phyloP scores from a whole-genome alignment of 2,797 vertebrate genomes.

The Hydrocynus forskahlii region DNA sequence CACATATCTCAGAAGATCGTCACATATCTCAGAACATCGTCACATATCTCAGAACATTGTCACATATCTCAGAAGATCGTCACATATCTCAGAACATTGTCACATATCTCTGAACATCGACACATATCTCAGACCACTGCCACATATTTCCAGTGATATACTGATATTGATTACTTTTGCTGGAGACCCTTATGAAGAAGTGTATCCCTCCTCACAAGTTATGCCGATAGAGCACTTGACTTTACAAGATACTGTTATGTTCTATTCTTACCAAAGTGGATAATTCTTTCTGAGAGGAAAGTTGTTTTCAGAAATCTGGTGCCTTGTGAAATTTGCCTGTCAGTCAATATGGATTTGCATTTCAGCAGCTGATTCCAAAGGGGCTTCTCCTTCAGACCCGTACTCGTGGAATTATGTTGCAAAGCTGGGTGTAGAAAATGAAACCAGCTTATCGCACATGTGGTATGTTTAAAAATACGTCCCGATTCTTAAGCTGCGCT shows the following conservation, averaged over 20 bases:
- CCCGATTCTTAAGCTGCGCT: conserved; percentile 53
- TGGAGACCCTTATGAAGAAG: background rate
- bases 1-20: too few relatives aligned
- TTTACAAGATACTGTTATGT: conserved; percentile 14
- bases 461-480: conserved; percentile 42
- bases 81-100: too few relatives aligned
- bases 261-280: conserved; percentile 7
- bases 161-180: background rate
- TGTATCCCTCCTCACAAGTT: background rate
- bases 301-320: conserved; percentile 25
- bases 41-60: background rate
- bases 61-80: too few relatives aligned
- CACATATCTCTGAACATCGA: background rate
- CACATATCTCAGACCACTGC: background rate
- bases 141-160: too few relatives aligned
- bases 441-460: conserved; percentile 40
- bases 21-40: background rate
- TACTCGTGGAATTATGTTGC: conserved; percentile 39
- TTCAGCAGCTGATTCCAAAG: conserved; percentile 32
- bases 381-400: conserved; percentile 34
- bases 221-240: background rate
- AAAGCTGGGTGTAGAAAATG: conserved; percentile 30
- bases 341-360: conserved; percentile 48
- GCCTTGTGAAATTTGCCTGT: conserved; percentile 46
- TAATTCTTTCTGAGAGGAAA: background rate